Conservation (phyloP, 2,797 vertebrate species). For the Rhinogobio ventralis region DNA sequence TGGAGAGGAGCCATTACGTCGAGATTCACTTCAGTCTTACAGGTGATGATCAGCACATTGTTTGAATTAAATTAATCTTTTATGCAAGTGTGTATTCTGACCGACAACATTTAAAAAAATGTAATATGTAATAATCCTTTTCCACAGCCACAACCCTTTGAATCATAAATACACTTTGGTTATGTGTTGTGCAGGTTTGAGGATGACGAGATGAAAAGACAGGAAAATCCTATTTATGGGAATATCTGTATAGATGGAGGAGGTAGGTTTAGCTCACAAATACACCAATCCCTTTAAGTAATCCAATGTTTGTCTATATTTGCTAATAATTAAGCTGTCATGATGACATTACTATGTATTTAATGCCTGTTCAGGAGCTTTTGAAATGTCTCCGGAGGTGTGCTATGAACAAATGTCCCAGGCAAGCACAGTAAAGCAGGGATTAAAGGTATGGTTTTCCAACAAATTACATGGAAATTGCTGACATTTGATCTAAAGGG, state of each 20-base stretch:
- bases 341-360: not conserved
- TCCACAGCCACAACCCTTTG: not conserved
- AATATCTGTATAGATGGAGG: conserved; percentile 72
- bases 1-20: conserved; percentile 41
- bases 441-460: conserved; percentile 48
- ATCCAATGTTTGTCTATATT: not conserved
- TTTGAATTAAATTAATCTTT: not conserved
- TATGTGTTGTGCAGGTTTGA: conserved; percentile 57
- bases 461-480: not conserved
- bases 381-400: conserved; percentile 27
- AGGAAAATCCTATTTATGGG: conserved; percentile 81
- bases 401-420: conserved; percentile 73
- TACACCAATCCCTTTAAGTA: not conserved
- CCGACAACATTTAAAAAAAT: not conserved
- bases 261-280: conserved; percentile 61
- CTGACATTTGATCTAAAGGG: not conserved
- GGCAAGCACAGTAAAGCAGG: conserved; percentile 34
- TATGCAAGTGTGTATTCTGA: not conserved
- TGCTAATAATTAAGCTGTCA: not conserved
- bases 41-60: conserved; percentile 56
- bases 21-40: conserved; percentile 49
- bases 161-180: not conserved
- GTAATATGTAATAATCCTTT: not conserved
- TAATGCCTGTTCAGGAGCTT: conserved; percentile 43
- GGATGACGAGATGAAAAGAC: conserved; percentile 60